phyloP scores from a whole-genome alignment of 2,797 vertebrate genomes.

The Columba guinea region DNA sequence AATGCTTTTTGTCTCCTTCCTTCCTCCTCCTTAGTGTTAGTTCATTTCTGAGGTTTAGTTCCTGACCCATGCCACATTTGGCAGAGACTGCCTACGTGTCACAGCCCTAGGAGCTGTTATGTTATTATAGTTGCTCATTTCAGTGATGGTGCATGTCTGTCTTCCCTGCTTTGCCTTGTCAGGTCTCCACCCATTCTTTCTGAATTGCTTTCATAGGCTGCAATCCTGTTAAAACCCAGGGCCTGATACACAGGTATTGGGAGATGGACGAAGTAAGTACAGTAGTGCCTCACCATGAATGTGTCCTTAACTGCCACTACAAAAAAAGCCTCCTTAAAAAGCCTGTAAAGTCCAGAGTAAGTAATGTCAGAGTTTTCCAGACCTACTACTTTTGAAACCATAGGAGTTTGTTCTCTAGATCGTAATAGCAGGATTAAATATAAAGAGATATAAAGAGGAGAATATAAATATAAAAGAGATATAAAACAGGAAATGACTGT shows the following conservation, averaged over 20 bases:
- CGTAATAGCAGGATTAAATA: not conserved
- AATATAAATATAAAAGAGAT: too few species aligned
- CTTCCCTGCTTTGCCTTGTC: not conserved
- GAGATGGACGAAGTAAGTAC: not conserved
- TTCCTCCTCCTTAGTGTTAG: not conserved
- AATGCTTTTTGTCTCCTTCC: not conserved
- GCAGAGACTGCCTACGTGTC: fast-evolving
- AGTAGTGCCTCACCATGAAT: not conserved
- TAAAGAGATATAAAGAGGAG: too few species aligned
- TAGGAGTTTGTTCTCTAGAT: not conserved
- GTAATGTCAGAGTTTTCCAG: not conserved
- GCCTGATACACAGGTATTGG: not conserved
- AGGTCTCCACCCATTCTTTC: not conserved
- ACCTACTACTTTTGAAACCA: not conserved
- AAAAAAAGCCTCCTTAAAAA: not conserved
- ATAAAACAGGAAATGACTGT: not conserved
- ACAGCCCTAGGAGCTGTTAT: not conserved
- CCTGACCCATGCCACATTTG: not conserved
- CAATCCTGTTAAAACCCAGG: not conserved
- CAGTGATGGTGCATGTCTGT: not conserved
- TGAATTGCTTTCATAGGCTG: not conserved
- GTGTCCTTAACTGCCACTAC: not conserved
- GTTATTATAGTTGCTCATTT: not conserved
- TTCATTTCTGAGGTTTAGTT: not conserved
- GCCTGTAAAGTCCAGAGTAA: not conserved